Evolutionary conservation across 2,888 invertebrate genomes (phyloP).

Genomic region (Zygaena filipendulae): DNA sequence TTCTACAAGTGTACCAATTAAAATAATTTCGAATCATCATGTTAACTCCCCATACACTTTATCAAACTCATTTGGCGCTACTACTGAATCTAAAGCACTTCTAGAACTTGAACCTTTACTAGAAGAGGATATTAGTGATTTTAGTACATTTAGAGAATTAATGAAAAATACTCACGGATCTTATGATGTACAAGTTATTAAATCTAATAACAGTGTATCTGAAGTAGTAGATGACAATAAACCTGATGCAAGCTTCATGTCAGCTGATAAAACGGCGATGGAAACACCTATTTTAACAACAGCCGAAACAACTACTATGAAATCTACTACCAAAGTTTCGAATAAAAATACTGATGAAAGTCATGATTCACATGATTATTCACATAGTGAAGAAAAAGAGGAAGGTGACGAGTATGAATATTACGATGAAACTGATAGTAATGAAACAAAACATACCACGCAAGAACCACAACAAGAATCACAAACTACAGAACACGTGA

Average conservation of each 20-base stretch:
- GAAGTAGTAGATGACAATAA: slow-evolving; percentile 41
- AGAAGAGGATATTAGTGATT: slow-evolving; percentile 67
- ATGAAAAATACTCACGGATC: slow-evolving; percentile 57
- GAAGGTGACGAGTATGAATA: slow-evolving; percentile 50
- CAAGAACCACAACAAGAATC: slow-evolving; percentile 20
- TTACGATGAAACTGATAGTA: slow-evolving; percentile 46
- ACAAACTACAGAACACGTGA: slow-evolving; percentile 29
- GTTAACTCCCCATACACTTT: slow-evolving; percentile 24
- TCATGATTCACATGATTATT: slow-evolving; percentile 23
- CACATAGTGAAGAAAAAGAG: slow-evolving; percentile 31
- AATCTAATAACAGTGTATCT: slow-evolving; percentile 39
- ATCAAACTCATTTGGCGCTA: no score
- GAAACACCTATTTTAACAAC: slow-evolving; percentile 12
- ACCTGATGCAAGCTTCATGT: slow-evolving; percentile 53
- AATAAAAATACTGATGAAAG: slow-evolving; percentile 19
- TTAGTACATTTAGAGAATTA: slow-evolving; percentile 53
- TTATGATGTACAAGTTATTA: slow-evolving; percentile 66
- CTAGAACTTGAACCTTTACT: slow-evolving; percentile 67
- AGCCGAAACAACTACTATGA: slow-evolving; percentile 20
- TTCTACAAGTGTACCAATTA: slow-evolving; percentile 24
- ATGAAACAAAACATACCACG: slow-evolving; percentile 36
- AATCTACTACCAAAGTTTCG: slow-evolving; percentile 19
- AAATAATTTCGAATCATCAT: slow-evolving; percentile 25
- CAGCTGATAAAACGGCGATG: slow-evolving; percentile 23
- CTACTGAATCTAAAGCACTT: slow-evolving; percentile 59